phyloP scores from a whole-genome alignment of 2,113 vertebrate species.

The Prietella phreatophila region DNA sequence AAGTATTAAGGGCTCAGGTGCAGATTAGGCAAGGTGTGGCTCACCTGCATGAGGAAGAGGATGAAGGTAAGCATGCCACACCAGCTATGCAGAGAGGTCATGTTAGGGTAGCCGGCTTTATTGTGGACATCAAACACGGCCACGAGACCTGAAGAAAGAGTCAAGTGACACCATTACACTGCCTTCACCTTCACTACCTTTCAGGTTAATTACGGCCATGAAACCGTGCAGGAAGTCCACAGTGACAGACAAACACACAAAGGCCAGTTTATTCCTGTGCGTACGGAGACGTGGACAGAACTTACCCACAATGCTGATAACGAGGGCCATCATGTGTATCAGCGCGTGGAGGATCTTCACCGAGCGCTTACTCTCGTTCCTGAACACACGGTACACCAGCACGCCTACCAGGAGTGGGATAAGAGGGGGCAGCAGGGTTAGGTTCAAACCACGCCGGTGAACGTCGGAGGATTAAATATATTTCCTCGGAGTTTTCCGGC shows the following conservation, averaged over 20 bases:
- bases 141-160: slow-evolving; percentile 67
- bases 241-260: background rate
- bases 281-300: background rate
- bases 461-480: background rate
- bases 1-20: background rate
- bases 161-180: background rate
- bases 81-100: slow-evolving; percentile 96
- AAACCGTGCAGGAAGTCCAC: background rate
- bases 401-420: slow-evolving; percentile 71
- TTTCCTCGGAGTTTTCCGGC: background rate
- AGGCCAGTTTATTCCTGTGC: background rate
- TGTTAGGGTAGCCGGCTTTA: slow-evolving; percentile 68
- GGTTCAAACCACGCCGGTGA: background rate
- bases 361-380: slow-evolving; percentile 79
- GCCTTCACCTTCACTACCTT: background rate
- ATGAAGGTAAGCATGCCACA: slow-evolving; percentile 76
- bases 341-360: slow-evolving; percentile 82
- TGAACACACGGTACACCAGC: slow-evolving; percentile 87
- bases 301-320: slow-evolving; percentile 76
- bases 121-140: slow-evolving; percentile 85
- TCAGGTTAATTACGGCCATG: background rate
- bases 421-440: background rate
- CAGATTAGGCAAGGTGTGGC: background rate
- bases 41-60: slow-evolving; percentile 85
- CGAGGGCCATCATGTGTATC: slow-evolving; percentile 79